Conservation (phyloP, 2,113 vertebrate genomes). For the Salvelinus fontinalis region DNA sequence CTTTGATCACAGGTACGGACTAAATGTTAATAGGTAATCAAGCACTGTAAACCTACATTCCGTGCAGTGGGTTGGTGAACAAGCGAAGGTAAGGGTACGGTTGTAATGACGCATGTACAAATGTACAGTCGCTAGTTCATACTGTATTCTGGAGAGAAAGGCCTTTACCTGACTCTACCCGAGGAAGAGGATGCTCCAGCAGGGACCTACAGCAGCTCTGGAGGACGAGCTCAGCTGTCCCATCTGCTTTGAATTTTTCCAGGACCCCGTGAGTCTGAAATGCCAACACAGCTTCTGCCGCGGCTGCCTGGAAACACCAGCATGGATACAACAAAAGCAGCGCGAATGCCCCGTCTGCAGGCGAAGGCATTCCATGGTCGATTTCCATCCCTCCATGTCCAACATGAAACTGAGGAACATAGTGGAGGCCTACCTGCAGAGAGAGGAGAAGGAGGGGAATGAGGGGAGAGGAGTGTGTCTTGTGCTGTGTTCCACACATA, state of each 20-base stretch:
- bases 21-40: neutral
- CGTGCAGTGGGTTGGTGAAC: neutral
- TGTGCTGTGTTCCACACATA: neutral
- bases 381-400: neutral
- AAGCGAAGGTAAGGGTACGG: neutral
- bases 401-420: conserved; percentile 14
- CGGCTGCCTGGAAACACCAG: neutral
- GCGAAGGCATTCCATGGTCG: neutral
- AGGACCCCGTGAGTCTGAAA: neutral
- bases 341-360: conserved; percentile 4
- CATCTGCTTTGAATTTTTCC: conserved; percentile 12
- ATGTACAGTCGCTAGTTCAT: neutral
- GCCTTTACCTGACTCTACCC: neutral
- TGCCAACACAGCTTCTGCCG: conserved; percentile 28
- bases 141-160: neutral
- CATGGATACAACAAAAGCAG: neutral
- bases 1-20: neutral
- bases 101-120: neutral
- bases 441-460: neutral
- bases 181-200: neutral
- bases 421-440: conserved; percentile 9
- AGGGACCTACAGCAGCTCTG: neutral
- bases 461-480: neutral
- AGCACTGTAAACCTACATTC: neutral
- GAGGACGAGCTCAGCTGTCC: conserved; percentile 17